These are phyloP conservation scores for Spatulosminthurus flaviceps DNA, from an alignment of 2,888 invertebrate species.

Conservation along the genomic window DNA sequence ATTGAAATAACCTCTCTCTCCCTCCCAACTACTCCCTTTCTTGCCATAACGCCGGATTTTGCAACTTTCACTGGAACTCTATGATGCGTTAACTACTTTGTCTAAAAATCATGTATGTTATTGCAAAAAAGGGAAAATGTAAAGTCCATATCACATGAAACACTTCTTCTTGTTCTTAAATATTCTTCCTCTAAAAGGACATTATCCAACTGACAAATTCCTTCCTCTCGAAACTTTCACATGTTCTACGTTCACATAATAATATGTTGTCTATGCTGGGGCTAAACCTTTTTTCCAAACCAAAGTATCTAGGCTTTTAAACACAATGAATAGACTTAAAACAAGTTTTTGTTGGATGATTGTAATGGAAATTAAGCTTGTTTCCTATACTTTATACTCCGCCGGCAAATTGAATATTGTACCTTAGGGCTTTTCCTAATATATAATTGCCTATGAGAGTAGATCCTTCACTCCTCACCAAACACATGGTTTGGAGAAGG, in stretches of 20 bases:
- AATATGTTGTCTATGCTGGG: too few relatives aligned
- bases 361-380: neutral
- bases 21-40: neutral
- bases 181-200: too few relatives aligned
- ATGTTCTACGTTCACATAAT: too few relatives aligned
- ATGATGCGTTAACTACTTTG: slow-evolving; percentile 18
- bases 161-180: too few relatives aligned
- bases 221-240: too few relatives aligned
- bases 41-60: too few relatives aligned
- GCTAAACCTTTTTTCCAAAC: too few relatives aligned
- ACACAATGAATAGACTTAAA: neutral
- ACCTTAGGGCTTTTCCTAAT: neutral
- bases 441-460: too few relatives aligned
- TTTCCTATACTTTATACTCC: neutral
- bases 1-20: slow-evolving; percentile 18
- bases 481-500: too few relatives aligned
- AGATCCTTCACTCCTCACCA: too few relatives aligned
- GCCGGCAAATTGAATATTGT: slow-evolving; percentile 1
- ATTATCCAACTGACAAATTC: too few relatives aligned
- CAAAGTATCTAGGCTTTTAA: too few relatives aligned
- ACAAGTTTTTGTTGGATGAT: neutral
- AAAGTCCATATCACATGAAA: neutral
- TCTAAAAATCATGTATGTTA: neutral
- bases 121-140: neutral
- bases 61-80: neutral